Base-by-base conservation (phyloP, 92 coral and sea anemone genomes). In the Palythoa heliodiscus region DNA sequence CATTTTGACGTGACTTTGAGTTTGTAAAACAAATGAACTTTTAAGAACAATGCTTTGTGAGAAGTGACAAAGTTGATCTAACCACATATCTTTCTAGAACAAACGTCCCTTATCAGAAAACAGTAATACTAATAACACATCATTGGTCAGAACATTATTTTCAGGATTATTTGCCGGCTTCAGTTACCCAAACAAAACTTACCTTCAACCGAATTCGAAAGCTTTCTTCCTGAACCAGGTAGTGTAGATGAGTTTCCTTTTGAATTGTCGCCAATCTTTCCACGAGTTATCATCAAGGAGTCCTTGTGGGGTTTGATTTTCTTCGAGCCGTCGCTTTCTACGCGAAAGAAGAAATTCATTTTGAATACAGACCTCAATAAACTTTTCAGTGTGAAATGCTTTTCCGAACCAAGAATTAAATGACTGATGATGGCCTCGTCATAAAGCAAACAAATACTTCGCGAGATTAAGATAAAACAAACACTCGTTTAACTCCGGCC, bases 241-340 rank as follows among this genome's bases (percentile, higher is more conserved):
- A 80, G 72, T 23, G 84, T 67, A 0, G 84, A 80, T 43, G 84
- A 52, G 58, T 80, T 80, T 80, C 43, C 61, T 14, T 66, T 80
- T 67, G 84, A 80, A 66, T 15, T 80, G 40, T 80, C 84, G 47
- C 58, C 22, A 20, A 67, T 43, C 43, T 66, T 80, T 54, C 74
- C 74, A 9, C 84, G 75, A 29, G 23, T 43, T 47, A 80, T 24
- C 84, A 67, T 80, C 40, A 80, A 80, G 15, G 84, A 80, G 73
- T 80, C 84, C 61, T 80, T 80, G 63, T 80, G 84, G 1, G 84
- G 84, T 74, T 80, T 80, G 61, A 67, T 7, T 54, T 80, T 80
- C 72, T 43, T 80, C 25, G 48, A 47, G 12, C 66, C 84, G 17
- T 80, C 74, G 63, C 50, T 66, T 64, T 80, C 84, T 80, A 23